Conservation (phyloP, 2,797 vertebrate genomes). For the Gobionotothen gibberifrons region DNA sequence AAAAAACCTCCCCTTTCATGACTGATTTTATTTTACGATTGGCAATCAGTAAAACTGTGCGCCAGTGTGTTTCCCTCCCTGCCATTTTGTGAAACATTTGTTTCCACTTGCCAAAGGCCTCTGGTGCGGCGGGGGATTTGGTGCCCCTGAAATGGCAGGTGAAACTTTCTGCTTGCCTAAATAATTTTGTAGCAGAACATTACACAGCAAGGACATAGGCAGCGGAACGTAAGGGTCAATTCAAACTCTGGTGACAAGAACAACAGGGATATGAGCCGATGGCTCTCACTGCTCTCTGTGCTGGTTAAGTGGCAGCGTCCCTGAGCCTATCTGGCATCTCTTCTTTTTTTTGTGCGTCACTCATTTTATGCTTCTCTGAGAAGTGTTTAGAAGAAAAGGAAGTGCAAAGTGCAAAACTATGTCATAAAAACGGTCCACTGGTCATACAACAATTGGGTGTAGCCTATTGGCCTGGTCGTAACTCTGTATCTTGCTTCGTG, state of each 20-base stretch:
- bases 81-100: constrained; percentile 85
- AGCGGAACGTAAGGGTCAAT: constrained; percentile 64
- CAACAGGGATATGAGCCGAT: constrained; percentile 63
- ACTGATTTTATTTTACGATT: constrained; percentile 89
- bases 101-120: constrained; percentile 84
- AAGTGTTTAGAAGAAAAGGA: constrained; percentile 40
- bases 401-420: constrained; percentile 57
- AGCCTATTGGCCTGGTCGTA: constrained; percentile 21
- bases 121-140: constrained; percentile 76
- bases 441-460: constrained; percentile 35
- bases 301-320: constrained; percentile 65
- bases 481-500: constrained; percentile 34
- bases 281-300: constrained; percentile 44
- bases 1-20: constrained; percentile 86
- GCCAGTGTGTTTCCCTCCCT: constrained; percentile 87
- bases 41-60: constrained; percentile 88
- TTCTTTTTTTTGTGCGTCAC: constrained; percentile 53
- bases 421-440: constrained; percentile 46
- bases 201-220: constrained; percentile 70
- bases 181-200: constrained; percentile 84
- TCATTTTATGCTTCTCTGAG: constrained; percentile 42
- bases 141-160: constrained; percentile 83
- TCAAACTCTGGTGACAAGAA: constrained; percentile 68
- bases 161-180: constrained; percentile 86
- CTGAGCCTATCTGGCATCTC: constrained; percentile 68